Base-by-base conservation (phyloP, 1,140 invertebrate genomes). In the Olivierus martensii region DNA sequence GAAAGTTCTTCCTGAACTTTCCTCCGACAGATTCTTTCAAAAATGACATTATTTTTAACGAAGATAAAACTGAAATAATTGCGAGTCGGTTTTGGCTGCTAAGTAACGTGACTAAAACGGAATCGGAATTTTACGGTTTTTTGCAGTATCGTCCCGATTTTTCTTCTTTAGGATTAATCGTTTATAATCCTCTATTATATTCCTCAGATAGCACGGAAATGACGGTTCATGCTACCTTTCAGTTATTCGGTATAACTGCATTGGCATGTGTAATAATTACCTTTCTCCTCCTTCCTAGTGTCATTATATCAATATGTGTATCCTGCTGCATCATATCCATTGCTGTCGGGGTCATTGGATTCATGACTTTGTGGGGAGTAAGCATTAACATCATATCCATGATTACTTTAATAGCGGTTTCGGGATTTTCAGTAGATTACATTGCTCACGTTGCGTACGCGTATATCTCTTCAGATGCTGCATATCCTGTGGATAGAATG, bases 361-460 rank as follows among this genome's bases (percentile, higher is more conserved):
- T 94, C 70, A 93, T 98, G 86, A 81, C 88, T 0, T 71, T 93
- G 3, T 96, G 92, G 90, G 80, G 82, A 57, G 87, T 96, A 0
- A 92, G 88, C 63, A 72, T 97, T 35, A 92, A 95, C 67, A 90
- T 90, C 7, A 93, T 97, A 61, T 95, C 91, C 0, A 98, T 96
- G 91, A 95, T 97, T 36, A 95, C 96, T 63, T 74, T 97, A 3
- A 95, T 98, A 46, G 95, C 97, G 89, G 94, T 90, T 63, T 93
- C 96, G 38, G 93, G 93, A 43, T 96, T 96, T 70, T 93, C 88
- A 4, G 89, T 97, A 0, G 92, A 96, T 65, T 97, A 94, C 66
- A 91, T 89, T 0, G 92, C 91, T 3, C 92, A 96, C 63, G 94
- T 96, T 43, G 93, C 89, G 59, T 95, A 96, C 64, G 88, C 88